A percentile compares a stretch with the other conserved stretches of the same genome.
Evolutionary conservation across 2,113 vertebrate genomes (phyloP).

Genomic region (Eulemur rufifrons): DNA sequence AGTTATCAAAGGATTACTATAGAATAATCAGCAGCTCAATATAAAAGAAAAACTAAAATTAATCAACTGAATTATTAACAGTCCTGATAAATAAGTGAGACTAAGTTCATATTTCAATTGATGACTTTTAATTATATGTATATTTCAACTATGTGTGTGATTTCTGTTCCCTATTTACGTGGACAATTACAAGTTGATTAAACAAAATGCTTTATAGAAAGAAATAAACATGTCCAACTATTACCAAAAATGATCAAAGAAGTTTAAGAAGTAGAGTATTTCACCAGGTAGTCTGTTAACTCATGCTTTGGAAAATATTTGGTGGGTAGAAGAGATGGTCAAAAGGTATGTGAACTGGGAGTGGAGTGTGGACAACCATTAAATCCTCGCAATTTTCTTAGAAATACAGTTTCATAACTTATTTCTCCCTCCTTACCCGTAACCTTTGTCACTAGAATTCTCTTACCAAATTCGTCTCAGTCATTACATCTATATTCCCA

Average conservation of each 20-base stretch:
- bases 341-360: not conserved
- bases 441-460: not conserved
- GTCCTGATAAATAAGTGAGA: not conserved
- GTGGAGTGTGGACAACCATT: not conserved
- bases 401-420: not conserved
- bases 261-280: not conserved
- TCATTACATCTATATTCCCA: not conserved
- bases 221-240: not conserved
- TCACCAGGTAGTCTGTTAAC: not conserved
- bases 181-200: not conserved
- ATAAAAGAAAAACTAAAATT: not conserved
- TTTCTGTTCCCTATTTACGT: not conserved
- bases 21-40: not conserved
- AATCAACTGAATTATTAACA: not conserved
- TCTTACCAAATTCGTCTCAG: not conserved
- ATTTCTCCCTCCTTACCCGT: not conserved
- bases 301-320: not conserved
- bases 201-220: not conserved
- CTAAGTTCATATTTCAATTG: not conserved
- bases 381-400: not conserved
- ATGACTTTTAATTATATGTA: not conserved
- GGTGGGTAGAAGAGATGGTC: not conserved
- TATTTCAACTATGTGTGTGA: slow-evolving; percentile 38
- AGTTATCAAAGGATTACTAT: not conserved
- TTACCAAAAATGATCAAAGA: not conserved